These are phyloP conservation scores for Malachius bipustulatus DNA, from an alignment of 2,888 invertebrate genomes.

Conservation along the genomic window DNA sequence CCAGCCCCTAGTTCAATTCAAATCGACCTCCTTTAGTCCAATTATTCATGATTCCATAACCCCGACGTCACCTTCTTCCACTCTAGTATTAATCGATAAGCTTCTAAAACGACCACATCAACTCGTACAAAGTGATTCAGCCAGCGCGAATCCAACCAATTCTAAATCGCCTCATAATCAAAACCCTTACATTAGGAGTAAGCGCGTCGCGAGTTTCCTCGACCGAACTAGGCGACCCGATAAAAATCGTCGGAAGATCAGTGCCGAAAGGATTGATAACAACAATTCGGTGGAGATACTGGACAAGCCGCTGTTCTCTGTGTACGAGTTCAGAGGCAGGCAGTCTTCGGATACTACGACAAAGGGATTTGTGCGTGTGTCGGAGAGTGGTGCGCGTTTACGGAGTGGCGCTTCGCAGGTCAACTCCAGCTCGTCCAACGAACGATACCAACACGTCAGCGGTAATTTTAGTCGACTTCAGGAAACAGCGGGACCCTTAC, in stretches of 20 bases:
- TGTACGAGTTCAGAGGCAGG: too few species aligned
- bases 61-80: slow-evolving; percentile 28
- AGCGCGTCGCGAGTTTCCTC: slow-evolving; percentile 14
- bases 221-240: too few species aligned
- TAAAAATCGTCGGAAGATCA: too few species aligned
- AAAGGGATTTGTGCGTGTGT: slow-evolving; percentile 15
- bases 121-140: slow-evolving; percentile 30
- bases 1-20: slow-evolving; percentile 20
- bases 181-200: slow-evolving; percentile 16
- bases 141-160: slow-evolving; percentile 28
- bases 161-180: slow-evolving; percentile 24
- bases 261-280: too few species aligned
- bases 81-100: slow-evolving; percentile 32
- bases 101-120: slow-evolving; percentile 23
- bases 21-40: slow-evolving; percentile 24
- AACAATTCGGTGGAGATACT: too few species aligned
- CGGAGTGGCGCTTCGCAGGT: slow-evolving; percentile 20
- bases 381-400: slow-evolving; percentile 18
- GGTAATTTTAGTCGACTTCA: too few species aligned
- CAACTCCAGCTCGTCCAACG: slow-evolving; percentile 12
- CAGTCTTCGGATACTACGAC: too few species aligned
- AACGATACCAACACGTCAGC: slow-evolving; percentile 19
- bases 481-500: slow-evolving; percentile 10
- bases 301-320: too few species aligned
- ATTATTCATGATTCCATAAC: slow-evolving; percentile 29